Percentiles rank a stretch among this genome's conserved stretches.
Evolutionary conservation across 2,113 vertebrate genomes (phyloP).

Genomic region (Sitta europaea): DNA sequence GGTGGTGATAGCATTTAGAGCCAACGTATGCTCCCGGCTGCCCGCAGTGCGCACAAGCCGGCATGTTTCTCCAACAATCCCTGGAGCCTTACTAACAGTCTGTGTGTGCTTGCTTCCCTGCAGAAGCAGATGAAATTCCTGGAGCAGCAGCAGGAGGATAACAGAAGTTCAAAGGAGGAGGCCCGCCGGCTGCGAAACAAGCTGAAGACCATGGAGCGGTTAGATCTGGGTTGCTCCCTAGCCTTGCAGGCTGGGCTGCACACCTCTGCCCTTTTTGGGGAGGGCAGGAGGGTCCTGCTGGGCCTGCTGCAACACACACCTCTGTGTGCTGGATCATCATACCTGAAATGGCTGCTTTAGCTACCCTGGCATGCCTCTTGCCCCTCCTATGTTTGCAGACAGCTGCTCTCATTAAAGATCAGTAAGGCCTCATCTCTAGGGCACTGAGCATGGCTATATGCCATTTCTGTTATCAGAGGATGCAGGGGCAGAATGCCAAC

Average conservation of each 20-base stretch:
- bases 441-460: neutral
- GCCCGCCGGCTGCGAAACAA: constrained; percentile 78
- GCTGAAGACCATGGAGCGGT: constrained; percentile 88
- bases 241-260: neutral
- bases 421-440: neutral
- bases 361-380: neutral
- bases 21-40: neutral
- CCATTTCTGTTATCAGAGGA: neutral
- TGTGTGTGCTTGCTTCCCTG: neutral
- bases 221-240: neutral
- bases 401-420: neutral
- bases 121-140: constrained; percentile 95
- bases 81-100: neutral
- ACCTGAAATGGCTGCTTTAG: neutral
- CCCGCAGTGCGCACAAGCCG: neutral
- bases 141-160: constrained; percentile 85
- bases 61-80: neutral
- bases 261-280: neutral
- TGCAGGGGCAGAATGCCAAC: neutral
- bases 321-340: rapidly evolving
- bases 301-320: neutral
- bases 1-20: neutral
- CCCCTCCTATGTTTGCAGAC: neutral
- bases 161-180: constrained; percentile 85
- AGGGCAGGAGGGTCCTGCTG: neutral